phyloP scores from a whole-genome alignment of 2,888 invertebrate genomes.

The Eupithecia pulchellata region DNA sequence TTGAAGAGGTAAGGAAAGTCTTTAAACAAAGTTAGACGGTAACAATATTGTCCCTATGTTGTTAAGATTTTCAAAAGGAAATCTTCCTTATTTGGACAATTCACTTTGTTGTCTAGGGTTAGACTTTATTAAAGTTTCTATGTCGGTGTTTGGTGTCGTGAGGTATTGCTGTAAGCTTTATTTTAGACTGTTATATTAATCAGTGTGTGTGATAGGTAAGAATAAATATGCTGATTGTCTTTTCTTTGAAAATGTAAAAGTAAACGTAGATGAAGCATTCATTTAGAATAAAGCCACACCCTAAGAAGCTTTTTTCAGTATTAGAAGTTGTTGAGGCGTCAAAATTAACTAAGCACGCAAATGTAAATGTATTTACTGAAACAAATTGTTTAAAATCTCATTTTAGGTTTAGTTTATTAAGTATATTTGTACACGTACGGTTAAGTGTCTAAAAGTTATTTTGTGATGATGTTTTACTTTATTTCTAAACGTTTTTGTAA shows the following conservation, averaged over 20 bases:
- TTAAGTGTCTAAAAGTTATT: constrained; percentile 45
- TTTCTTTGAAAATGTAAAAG: background rate
- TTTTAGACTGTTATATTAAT: constrained; percentile 68
- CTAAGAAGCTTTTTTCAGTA: constrained; percentile 63
- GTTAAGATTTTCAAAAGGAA: too few species aligned
- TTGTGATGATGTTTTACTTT: constrained; percentile 40
- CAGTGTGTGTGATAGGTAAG: constrained; percentile 17
- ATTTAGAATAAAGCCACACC: background rate
- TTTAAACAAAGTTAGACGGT: too few species aligned
- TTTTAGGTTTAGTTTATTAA: constrained; percentile 48
- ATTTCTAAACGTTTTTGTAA: background rate
- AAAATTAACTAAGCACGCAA: constrained; percentile 29
- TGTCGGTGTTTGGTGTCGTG: constrained; percentile 65
- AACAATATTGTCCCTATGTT: too few species aligned
- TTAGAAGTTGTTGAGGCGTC: constrained; percentile 73
- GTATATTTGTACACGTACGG: constrained; percentile 51
- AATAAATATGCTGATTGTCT: background rate
- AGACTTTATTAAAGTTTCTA: constrained; percentile 34
- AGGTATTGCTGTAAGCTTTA: constrained; percentile 54
- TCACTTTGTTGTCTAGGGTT: background rate
- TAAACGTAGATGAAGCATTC: background rate
- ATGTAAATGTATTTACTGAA: constrained; percentile 13
- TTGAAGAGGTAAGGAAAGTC: too few species aligned
- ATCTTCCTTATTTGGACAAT: background rate
- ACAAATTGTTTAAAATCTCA: constrained; percentile 50